These are phyloP conservation scores for Cacatua alba DNA, from an alignment of 2,113 vertebrate species.

Conservation along the genomic window DNA sequence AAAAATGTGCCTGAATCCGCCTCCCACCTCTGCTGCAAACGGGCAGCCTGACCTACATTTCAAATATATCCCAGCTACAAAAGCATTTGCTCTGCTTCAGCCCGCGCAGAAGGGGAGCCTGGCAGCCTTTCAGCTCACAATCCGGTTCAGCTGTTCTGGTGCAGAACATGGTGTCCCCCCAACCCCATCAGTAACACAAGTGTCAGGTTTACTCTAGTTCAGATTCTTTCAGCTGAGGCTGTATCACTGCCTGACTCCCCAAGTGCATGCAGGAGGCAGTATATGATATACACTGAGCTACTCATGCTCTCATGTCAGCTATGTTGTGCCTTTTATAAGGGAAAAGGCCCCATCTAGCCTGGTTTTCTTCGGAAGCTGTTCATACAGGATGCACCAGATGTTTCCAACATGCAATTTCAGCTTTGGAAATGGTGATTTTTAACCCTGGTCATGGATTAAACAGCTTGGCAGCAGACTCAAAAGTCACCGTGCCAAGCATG, in stretches of 20 bases:
- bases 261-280: not conserved
- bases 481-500: not conserved
- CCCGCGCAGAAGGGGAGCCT: not conserved
- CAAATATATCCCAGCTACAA: not conserved
- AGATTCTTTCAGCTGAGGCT: not conserved
- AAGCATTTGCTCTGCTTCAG: conserved; percentile 18
- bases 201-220: not conserved
- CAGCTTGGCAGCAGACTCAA: not conserved
- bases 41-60: conserved; percentile 56
- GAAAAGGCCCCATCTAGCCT: not conserved
- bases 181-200: not conserved
- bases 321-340: not conserved
- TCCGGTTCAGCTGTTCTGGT: not conserved
- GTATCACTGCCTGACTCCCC: not conserved
- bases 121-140: conserved; percentile 20
- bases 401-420: not conserved
- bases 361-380: not conserved
- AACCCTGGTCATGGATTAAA: not conserved
- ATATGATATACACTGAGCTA: not conserved
- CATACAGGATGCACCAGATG: not conserved
- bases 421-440: not conserved
- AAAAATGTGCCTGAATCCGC: not conserved
- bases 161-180: not conserved
- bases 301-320: not conserved
- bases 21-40: not conserved